Evolutionary conservation across 2,113 vertebrate genomes (phyloP).

Genomic region (Malurus alboscapulatus): DNA sequence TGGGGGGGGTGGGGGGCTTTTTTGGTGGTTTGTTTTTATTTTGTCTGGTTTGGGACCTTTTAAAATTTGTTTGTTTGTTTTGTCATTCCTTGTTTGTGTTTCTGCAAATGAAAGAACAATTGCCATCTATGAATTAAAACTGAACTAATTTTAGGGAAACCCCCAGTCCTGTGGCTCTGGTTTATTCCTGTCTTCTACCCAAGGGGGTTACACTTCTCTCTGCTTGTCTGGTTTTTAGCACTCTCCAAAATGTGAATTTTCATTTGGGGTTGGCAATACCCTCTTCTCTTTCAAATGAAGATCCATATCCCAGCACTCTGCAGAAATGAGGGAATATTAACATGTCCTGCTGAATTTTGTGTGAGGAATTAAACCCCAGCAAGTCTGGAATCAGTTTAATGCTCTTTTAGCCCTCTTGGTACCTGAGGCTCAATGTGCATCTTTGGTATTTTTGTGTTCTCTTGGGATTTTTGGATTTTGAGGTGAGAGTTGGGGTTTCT

Average conservation of each 20-base stretch:
- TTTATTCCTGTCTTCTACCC: neutral
- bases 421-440: neutral
- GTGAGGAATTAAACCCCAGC: neutral
- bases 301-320: fast-evolving
- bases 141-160: neutral
- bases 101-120: neutral
- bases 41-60: no score
- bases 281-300: neutral
- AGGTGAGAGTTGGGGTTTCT: neutral
- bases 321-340: neutral
- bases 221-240: neutral
- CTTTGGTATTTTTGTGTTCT: neutral
- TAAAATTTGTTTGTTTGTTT: no score
- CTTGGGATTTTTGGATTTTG: neutral
- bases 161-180: neutral
- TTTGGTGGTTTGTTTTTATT: no score
- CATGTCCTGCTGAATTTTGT: fast-evolving
- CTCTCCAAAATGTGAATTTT: neutral
- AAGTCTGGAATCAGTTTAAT: neutral
- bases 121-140: neutral
- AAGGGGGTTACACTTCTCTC: neutral
- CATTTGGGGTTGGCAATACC: neutral
- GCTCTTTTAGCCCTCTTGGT: neutral
- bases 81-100: neutral
- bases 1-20: no score